These are phyloP conservation scores for Apoda limacodes DNA, from an alignment of 2,888 invertebrate genomes.

Conservation along the genomic window DNA sequence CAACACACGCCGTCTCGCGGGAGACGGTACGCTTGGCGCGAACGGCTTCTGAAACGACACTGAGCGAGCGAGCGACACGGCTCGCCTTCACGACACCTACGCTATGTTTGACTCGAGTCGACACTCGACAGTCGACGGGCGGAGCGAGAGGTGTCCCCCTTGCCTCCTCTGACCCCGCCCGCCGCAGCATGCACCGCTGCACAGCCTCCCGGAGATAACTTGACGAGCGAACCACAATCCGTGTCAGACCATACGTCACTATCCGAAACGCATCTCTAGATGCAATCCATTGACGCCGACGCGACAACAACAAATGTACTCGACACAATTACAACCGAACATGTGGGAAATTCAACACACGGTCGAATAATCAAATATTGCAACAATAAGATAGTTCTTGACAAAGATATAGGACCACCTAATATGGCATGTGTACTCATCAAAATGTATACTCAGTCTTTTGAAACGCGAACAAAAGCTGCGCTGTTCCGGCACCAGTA, in stretches of 20 bases:
- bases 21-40: constrained; percentile 31
- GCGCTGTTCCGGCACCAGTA: no score
- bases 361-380: no score
- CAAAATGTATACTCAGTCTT: no score
- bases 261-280: constrained; percentile 20
- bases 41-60: constrained; percentile 20
- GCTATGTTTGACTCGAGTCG: constrained; percentile 48
- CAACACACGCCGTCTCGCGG: constrained; percentile 37
- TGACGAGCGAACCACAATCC: constrained; percentile 25
- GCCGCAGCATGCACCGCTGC: constrained; percentile 44
- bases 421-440: no score
- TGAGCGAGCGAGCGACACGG: constrained; percentile 27
- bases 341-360: no score
- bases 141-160: constrained; percentile 29
- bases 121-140: constrained; percentile 31
- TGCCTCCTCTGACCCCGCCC: constrained; percentile 22
- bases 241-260: constrained; percentile 29
- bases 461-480: no score
- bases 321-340: constrained; percentile 31
- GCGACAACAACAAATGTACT: constrained; percentile 35
- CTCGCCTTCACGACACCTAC: constrained; percentile 33
- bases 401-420: no score
- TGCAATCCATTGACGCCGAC: constrained; percentile 55
- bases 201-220: constrained; percentile 52
- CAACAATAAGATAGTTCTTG: no score